These are phyloP conservation scores for Magallana gigas DNA, from an alignment of 1,140 invertebrate species.

Conservation along the genomic window DNA sequence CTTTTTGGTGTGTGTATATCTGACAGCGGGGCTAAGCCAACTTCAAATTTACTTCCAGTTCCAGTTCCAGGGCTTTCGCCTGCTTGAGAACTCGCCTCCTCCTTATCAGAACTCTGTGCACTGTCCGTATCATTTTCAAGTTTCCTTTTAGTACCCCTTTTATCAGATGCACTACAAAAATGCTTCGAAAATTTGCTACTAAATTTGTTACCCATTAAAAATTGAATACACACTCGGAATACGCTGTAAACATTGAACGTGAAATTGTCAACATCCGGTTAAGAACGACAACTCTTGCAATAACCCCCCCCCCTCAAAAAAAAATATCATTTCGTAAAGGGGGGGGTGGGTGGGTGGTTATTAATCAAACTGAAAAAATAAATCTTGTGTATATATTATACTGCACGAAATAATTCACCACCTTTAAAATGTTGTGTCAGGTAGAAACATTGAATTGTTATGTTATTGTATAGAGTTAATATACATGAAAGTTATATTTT, in stretches of 20 bases:
- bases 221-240: not conserved
- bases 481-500: too few relatives aligned
- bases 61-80: not conserved
- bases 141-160: conserved; percentile 8
- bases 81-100: not conserved
- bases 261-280: conserved; percentile 21
- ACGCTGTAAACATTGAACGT: not conserved
- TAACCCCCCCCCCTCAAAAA: too few relatives aligned
- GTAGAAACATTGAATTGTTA: too few relatives aligned
- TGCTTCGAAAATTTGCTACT: conserved; percentile 18
- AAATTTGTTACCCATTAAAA: conserved; percentile 13
- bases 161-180: not conserved
- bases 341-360: too few relatives aligned
- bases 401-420: too few relatives aligned
- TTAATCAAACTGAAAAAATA: too few relatives aligned
- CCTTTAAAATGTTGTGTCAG: too few relatives aligned
- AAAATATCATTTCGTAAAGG: too few relatives aligned
- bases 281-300: not conserved
- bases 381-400: too few relatives aligned
- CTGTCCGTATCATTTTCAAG: not conserved
- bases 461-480: too few relatives aligned
- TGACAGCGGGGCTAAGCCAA: conserved; percentile 21
- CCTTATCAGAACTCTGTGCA: not conserved
- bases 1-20: conserved; percentile 42
- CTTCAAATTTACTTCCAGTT: not conserved